Evolutionary conservation across 2,797 vertebrate genomes (phyloP).

Genomic region (Cottoperca gobio): DNA sequence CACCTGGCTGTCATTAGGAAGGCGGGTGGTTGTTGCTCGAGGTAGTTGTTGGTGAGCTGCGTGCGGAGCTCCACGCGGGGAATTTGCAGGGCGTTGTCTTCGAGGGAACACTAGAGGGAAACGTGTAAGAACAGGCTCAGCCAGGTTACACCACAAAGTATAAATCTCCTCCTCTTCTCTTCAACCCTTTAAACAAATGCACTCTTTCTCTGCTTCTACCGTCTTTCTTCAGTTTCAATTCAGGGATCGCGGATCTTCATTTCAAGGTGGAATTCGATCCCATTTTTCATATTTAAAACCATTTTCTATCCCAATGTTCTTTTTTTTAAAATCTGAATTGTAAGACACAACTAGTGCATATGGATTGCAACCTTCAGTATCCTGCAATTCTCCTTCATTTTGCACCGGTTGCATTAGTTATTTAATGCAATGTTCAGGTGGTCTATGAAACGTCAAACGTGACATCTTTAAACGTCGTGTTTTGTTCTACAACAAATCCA

Average conservation of each 20-base stretch:
- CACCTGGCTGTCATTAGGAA: not conserved
- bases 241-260: not conserved
- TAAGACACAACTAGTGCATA: not conserved
- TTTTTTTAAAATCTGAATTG: not conserved
- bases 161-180: slow-evolving; percentile 28
- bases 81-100: slow-evolving; percentile 81
- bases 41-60: slow-evolving; percentile 10
- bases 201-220: not conserved
- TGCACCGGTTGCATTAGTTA: not conserved
- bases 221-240: not conserved
- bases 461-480: too few species aligned
- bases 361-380: not conserved
- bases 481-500: too few species aligned
- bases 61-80: slow-evolving; percentile 32
- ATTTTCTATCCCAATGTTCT: not conserved
- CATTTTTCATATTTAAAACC: not conserved
- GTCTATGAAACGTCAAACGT: too few species aligned
- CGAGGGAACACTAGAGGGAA: slow-evolving; percentile 64
- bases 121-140: slow-evolving; percentile 78
- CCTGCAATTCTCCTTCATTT: not conserved
- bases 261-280: not conserved
- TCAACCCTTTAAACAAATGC: too few species aligned
- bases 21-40: not conserved
- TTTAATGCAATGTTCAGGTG: not conserved
- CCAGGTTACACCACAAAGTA: slow-evolving; percentile 39